Evolutionary conservation across 2,888 invertebrate genomes (phyloP).

Genomic region (Lasioglossum zephyrum): DNA sequence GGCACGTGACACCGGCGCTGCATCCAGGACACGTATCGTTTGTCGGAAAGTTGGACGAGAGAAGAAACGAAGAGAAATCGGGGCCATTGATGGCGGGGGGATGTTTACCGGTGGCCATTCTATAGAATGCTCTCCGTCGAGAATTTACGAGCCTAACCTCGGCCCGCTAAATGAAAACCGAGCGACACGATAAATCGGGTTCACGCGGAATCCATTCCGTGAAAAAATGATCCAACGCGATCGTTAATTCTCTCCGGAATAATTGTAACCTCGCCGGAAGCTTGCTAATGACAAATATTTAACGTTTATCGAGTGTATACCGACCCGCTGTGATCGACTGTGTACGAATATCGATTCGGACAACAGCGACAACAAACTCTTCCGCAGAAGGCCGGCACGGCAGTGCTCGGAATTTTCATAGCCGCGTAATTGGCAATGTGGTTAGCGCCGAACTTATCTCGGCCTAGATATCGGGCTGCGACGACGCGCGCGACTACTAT

Average conservation of each 20-base stretch:
- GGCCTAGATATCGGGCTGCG: neutral
- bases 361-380: neutral
- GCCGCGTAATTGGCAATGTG: neutral
- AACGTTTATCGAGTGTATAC: neutral
- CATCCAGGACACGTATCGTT: constrained; percentile 19
- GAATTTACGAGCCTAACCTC: neutral
- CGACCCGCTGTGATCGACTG: neutral
- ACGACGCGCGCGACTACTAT: neutral
- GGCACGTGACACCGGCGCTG: constrained; percentile 16
- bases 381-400: neutral
- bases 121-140: neutral
- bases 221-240: neutral
- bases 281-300: neutral
- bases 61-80: neutral
- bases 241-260: neutral
- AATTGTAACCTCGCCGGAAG: neutral
- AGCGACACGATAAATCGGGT: neutral
- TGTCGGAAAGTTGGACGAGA: constrained; percentile 18
- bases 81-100: neutral
- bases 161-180: neutral
- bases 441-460: constrained; percentile 4
- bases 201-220: neutral
- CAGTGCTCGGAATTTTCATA: neutral
- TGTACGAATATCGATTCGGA: neutral
- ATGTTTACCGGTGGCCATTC: neutral